Conservation (phyloP, 2,113 vertebrate species). For the Riparia riparia region DNA sequence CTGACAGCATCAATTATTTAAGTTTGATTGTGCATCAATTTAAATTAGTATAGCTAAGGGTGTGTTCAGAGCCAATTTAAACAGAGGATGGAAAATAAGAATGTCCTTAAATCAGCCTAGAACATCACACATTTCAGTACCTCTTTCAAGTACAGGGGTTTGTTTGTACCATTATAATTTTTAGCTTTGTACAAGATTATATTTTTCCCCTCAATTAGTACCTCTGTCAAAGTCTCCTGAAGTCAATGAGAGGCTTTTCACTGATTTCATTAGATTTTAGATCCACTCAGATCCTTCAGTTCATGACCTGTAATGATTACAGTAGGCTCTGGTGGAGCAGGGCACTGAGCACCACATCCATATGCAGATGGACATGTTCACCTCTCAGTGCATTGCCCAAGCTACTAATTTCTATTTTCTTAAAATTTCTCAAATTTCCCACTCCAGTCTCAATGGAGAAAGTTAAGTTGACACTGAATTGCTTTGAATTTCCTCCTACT, state of each 20-base stretch:
- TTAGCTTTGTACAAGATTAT: neutral
- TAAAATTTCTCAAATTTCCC: neutral
- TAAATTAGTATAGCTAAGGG: neutral
- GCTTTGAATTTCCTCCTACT: neutral
- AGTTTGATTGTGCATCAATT: neutral
- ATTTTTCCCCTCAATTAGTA: neutral
- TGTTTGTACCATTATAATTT: neutral
- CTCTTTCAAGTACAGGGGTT: neutral
- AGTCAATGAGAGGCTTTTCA: neutral
- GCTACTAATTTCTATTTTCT: neutral
- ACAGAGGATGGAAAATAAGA: neutral
- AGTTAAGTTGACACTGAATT: neutral
- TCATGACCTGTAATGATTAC: neutral
- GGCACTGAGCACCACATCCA: neutral
- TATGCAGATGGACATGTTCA: neutral
- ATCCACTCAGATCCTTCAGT: neutral
- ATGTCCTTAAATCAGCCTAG: neutral
- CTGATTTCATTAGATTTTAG: neutral
- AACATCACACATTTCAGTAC: neutral
- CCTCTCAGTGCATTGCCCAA: neutral
- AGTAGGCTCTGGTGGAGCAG: neutral
- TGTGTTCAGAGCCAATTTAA: neutral
- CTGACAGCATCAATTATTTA: neutral
- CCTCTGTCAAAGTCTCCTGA: neutral
- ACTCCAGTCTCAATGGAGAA: neutral